phyloP scores from a whole-genome alignment of 1,140 invertebrate species.

The Sitophilus oryzae region DNA sequence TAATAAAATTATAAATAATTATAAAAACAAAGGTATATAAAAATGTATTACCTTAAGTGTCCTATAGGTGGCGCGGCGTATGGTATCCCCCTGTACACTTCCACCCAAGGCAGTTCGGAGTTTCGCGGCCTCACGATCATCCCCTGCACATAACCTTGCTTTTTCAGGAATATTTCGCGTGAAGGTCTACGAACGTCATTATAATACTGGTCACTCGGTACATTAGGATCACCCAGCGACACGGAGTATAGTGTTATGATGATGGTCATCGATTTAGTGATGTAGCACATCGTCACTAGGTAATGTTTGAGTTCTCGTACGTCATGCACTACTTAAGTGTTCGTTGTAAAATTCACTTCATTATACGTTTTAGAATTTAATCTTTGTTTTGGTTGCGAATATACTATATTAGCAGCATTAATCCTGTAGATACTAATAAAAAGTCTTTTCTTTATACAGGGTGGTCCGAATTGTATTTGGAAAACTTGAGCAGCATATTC shows the following conservation, averaged over 20 bases:
- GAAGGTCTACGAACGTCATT: constrained; percentile 27
- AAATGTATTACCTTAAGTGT: constrained; percentile 48
- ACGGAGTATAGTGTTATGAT: constrained; percentile 19
- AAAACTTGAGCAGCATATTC: too few species aligned
- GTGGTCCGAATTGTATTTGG: too few species aligned
- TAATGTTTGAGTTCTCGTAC: too few species aligned
- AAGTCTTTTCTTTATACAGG: too few species aligned
- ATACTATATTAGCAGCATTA: too few species aligned
- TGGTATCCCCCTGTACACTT: constrained; percentile 71
- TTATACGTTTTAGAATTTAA: too few species aligned
- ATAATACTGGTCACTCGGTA: constrained; percentile 13
- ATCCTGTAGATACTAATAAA: too few species aligned
- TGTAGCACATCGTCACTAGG: constrained; percentile 25
- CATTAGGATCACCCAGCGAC: not conserved
- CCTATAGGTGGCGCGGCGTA: constrained; percentile 88
- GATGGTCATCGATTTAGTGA: constrained; percentile 27
- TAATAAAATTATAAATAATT: too few species aligned
- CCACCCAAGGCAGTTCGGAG: constrained; percentile 51
- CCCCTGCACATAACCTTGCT: constrained; percentile 49
- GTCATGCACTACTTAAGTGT: too few species aligned
- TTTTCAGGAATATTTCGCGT: constrained; percentile 30
- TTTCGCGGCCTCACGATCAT: constrained; percentile 50
- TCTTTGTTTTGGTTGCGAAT: too few species aligned
- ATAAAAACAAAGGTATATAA: too few species aligned
- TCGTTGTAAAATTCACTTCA: too few species aligned